Conservation (phyloP, 2,797 vertebrate species). For the Thunnus albacares region DNA sequence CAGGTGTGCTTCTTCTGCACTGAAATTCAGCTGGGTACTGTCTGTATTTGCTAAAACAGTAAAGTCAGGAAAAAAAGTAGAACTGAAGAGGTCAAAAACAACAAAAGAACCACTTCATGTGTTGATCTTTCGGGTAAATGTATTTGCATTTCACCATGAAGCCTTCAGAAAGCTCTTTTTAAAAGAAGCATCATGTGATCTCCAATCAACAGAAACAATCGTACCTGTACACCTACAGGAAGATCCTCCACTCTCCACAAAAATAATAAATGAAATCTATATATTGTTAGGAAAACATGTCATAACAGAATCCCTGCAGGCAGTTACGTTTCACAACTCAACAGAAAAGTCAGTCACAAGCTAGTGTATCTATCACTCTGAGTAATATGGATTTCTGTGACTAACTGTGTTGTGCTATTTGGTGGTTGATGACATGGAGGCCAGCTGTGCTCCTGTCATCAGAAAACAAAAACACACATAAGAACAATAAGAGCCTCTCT, state of each 20-base stretch:
- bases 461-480: too few relatives aligned
- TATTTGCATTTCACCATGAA: background rate
- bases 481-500: background rate
- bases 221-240: background rate
- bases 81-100: too few relatives aligned
- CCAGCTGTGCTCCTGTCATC: background rate
- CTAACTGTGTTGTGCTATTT: too few relatives aligned
- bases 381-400: too few relatives aligned
- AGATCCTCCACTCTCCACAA: background rate
- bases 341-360: too few relatives aligned
- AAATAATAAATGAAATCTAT: background rate
- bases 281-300: background rate
- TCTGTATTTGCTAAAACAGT: too few relatives aligned
- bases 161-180: background rate
- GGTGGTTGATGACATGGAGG: too few relatives aligned
- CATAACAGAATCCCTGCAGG: background rate
- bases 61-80: background rate
- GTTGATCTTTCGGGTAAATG: background rate
- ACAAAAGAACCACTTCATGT: background rate
- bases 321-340: too few relatives aligned
- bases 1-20: too few relatives aligned
- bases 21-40: too few relatives aligned
- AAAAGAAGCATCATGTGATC: background rate
- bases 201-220: background rate
- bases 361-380: too few relatives aligned